Evolutionary conservation across 2,113 vertebrate species (phyloP).

Genomic region (Labrus mixtus): DNA sequence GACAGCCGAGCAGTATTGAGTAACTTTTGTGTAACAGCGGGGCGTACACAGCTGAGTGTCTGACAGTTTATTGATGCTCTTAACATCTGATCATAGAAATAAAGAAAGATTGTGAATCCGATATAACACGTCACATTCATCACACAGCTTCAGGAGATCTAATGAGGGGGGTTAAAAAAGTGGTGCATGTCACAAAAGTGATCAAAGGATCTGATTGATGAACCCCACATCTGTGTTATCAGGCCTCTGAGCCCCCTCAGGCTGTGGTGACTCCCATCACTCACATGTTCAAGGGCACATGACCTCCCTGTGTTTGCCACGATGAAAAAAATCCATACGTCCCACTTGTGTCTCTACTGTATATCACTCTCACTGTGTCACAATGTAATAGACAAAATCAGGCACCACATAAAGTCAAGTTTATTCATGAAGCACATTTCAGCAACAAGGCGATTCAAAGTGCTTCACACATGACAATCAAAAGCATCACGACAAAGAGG

Average conservation of each 20-base stretch:
- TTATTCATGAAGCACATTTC: too few species aligned
- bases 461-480: too few species aligned
- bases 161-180: too few species aligned
- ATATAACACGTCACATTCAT: neutral
- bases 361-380: slow-evolving; percentile 46
- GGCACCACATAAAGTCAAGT: too few species aligned
- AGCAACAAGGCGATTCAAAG: too few species aligned
- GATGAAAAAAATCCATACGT: slow-evolving; percentile 52
- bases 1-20: slow-evolving; percentile 51
- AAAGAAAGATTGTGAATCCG: too few species aligned
- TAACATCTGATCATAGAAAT: neutral
- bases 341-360: slow-evolving; percentile 27
- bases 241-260: slow-evolving; percentile 38
- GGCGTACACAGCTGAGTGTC: too few species aligned
- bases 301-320: slow-evolving; percentile 1
- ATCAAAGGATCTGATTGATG: slow-evolving; percentile 21
- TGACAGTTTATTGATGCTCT: too few species aligned
- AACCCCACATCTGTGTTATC: slow-evolving; percentile 2
- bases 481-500: too few species aligned
- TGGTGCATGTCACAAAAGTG: neutral
- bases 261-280: slow-evolving; percentile 45
- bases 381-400: neutral
- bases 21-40: slow-evolving; percentile 47
- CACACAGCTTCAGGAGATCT: neutral
- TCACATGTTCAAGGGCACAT: slow-evolving; percentile 66